Conservation (phyloP, 2,888 invertebrate genomes). For the Phaonia tiefii region DNA sequence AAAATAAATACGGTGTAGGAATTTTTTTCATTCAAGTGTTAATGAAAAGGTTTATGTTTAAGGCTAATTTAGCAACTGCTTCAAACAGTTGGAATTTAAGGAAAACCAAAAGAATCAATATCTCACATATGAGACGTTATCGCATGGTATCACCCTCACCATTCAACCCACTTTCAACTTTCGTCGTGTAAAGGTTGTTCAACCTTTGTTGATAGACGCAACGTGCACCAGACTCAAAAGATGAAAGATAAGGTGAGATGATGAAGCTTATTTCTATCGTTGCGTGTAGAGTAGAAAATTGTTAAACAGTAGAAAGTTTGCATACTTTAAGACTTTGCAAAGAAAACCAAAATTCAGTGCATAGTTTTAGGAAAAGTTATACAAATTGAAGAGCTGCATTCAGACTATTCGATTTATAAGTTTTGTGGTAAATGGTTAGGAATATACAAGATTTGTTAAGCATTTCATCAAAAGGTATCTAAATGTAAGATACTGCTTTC, state of each 20-base stretch:
- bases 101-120: slow-evolving; percentile 46
- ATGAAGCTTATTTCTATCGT: slow-evolving; percentile 31
- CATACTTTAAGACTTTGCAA: slow-evolving; percentile 40
- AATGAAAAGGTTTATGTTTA: slow-evolving; percentile 62
- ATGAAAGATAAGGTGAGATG: slow-evolving; percentile 31
- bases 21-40: slow-evolving; percentile 50
- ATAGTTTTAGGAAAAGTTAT: slow-evolving; percentile 30
- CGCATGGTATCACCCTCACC: neutral
- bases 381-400: no score
- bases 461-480: no score
- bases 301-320: no score
- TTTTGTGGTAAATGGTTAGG: no score
- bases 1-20: no score
- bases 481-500: no score
- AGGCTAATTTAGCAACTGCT: slow-evolving; percentile 64
- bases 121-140: slow-evolving; percentile 11
- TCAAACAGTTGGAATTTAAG: slow-evolving; percentile 32
- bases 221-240: slow-evolving; percentile 13
- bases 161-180: neutral
- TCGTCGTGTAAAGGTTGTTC: slow-evolving; percentile 41
- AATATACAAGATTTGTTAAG: no score
- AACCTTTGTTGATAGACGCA: slow-evolving; percentile 25
- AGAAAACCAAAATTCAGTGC: neutral
- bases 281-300: neutral
- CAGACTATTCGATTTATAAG: no score